Conservation (phyloP, 1,140 invertebrate genomes). For the Cyclina sinensis region DNA sequence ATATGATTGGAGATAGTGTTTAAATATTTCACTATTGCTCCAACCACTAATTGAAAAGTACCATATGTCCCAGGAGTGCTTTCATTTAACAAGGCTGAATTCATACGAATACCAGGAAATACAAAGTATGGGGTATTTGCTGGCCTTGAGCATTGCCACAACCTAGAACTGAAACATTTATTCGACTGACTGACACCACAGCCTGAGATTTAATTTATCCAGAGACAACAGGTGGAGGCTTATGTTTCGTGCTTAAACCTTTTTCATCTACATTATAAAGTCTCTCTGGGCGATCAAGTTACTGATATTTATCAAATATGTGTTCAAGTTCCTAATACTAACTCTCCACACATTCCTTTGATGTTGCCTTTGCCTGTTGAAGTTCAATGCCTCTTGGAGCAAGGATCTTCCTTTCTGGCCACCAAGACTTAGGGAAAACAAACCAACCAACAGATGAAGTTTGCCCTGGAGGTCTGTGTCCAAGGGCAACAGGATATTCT, state of each 20-base stretch:
- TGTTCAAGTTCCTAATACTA: neutral
- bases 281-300: constrained; percentile 24
- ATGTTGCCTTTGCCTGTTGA: constrained; percentile 1
- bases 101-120: too few relatives aligned
- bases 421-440: neutral
- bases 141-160: too few relatives aligned
- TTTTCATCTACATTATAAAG: too few relatives aligned
- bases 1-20: too few relatives aligned
- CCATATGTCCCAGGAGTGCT: constrained; percentile 11
- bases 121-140: neutral
- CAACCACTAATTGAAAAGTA: neutral
- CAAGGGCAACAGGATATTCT: constrained; percentile 14
- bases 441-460: constrained; percentile 14
- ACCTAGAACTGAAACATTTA: too few relatives aligned
- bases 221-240: too few relatives aligned
- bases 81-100: neutral
- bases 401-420: neutral
- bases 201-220: too few relatives aligned
- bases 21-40: neutral
- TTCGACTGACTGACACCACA: too few relatives aligned
- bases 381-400: constrained; percentile 10
- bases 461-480: neutral
- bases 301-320: too few relatives aligned
- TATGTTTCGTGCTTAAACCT: too few relatives aligned
- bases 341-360: constrained; percentile 8